Conservation (phyloP, 2,797 vertebrate species). For the Mus spretus region DNA sequence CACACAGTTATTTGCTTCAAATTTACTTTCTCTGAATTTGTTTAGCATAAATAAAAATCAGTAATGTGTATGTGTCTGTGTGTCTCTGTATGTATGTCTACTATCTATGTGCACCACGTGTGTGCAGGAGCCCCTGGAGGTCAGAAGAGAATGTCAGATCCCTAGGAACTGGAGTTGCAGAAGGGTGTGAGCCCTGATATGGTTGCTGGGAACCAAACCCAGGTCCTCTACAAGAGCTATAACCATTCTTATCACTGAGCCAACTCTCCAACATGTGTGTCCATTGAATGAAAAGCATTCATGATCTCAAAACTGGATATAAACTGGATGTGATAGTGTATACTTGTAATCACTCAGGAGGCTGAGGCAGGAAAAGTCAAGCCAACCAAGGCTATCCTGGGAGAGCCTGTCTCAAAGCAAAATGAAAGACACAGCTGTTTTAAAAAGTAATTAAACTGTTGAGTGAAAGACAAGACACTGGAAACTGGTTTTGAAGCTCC, state of each 20-base stretch:
- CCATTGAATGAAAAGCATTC: constrained; percentile 37
- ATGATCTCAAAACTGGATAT: constrained; percentile 1
- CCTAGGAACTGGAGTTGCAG: not conserved
- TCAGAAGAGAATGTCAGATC: not conserved
- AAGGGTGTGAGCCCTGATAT: not conserved
- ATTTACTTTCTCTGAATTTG: constrained; percentile 39
- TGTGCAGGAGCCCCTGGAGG: not conserved
- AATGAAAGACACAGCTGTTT: not conserved
- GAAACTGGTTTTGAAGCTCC: not conserved
- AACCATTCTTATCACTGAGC: not conserved
- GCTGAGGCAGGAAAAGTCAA: not conserved
- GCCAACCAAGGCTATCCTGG: no score
- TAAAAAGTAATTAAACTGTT: not conserved
- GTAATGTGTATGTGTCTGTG: not conserved
- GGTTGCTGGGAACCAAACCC: not conserved
- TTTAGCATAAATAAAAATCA: not conserved
- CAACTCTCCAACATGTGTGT: not conserved
- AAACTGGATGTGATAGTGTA: not conserved
- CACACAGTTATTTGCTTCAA: not conserved
- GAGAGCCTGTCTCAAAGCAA: not conserved
- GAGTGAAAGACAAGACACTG: constrained; percentile 46
- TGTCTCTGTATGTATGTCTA: not conserved
- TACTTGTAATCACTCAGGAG: not conserved
- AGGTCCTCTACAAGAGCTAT: not conserved
- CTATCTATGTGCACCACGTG: not conserved